Evolutionary conservation across 2,113 vertebrate genomes (phyloP).

Genomic region (Xiphophorus maculatus): DNA sequence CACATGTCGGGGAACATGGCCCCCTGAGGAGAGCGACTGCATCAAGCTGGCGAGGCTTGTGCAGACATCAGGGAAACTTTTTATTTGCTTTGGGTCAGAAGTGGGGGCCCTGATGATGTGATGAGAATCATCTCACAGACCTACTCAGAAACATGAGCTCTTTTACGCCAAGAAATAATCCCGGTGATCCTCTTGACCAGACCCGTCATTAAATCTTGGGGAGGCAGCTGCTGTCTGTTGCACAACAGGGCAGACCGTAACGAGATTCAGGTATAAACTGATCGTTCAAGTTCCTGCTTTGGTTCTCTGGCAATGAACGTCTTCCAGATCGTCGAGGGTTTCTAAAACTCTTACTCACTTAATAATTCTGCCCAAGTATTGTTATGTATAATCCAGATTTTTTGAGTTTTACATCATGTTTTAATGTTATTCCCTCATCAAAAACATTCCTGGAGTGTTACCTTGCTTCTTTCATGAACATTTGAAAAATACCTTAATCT

Average conservation of each 20-base stretch:
- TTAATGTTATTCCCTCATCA: too few relatives aligned
- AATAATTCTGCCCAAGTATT: too few relatives aligned
- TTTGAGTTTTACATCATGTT: too few relatives aligned
- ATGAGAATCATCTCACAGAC: slow-evolving; percentile 60
- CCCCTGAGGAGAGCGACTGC: slow-evolving; percentile 62
- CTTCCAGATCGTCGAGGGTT: slow-evolving; percentile 60
- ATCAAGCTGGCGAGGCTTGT: slow-evolving; percentile 62
- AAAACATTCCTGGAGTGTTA: too few relatives aligned
- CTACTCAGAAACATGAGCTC: not conserved
- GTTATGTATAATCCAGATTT: too few relatives aligned
- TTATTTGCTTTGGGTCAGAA: slow-evolving; percentile 79
- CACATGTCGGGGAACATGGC: slow-evolving; percentile 58
- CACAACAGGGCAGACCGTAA: slow-evolving; percentile 48
- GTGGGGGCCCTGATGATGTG: slow-evolving; percentile 67
- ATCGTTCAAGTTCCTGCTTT: slow-evolving; percentile 62
- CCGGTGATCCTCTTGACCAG: slow-evolving; percentile 42
- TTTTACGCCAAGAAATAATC: slow-evolving; percentile 48
- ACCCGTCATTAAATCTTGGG: slow-evolving; percentile 43
- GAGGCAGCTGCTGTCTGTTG: slow-evolving; percentile 33
- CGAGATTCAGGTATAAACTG: slow-evolving; percentile 68
- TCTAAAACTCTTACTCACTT: slow-evolving; percentile 63
- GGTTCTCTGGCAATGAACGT: slow-evolving; percentile 40
- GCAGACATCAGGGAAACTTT: slow-evolving; percentile 66
- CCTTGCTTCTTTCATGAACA: too few relatives aligned
- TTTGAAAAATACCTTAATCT: too few relatives aligned